A percentile compares a stretch with the other conserved stretches of the same genome.
phyloP scores from a whole-genome alignment of 2,113 vertebrate genomes.

The human region GRCh38 chr9:117524501-117525000 shows the following conservation, averaged over 20 bases:
- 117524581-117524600: background rate
- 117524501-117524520: constrained; percentile 3
- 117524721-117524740: background rate
- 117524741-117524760: constrained; percentile 6
- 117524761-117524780: constrained; percentile 25
- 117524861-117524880: background rate
- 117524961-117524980: background rate
- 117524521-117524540: background rate
- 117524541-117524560: background rate
- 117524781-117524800: background rate
- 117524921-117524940: too few relatives aligned
- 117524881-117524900: background rate
- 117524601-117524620: background rate
- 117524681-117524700: background rate
- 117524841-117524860: background rate
- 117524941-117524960: background rate
- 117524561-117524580: background rate
- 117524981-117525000: background rate
- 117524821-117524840: background rate
- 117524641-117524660: background rate
- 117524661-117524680: background rate
- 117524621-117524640: background rate
- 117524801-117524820: background rate
- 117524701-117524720: background rate
- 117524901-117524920: background rate